A percentile compares a stretch with the other conserved stretches of the same genome.
Evolutionary conservation across 2,113 vertebrate genomes (phyloP).

Genomic region (Telmatochromis brachygnathus): DNA sequence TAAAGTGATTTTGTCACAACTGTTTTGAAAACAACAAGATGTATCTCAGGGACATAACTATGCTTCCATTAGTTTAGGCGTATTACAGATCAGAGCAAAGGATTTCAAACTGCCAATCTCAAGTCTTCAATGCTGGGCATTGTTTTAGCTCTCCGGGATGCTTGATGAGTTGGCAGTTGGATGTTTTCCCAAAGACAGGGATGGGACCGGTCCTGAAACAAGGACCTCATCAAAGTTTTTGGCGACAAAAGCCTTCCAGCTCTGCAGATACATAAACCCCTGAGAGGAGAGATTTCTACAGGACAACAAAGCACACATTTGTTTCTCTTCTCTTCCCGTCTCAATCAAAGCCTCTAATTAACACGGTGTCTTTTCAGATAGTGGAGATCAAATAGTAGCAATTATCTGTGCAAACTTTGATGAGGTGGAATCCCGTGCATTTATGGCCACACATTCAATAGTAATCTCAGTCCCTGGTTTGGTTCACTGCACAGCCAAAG

Average conservation of each 20-base stretch:
- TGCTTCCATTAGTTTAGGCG: background rate
- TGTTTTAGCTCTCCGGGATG: constrained; percentile 28
- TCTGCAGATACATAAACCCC: constrained; percentile 23
- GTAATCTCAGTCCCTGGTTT: constrained; percentile 24
- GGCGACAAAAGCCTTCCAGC: background rate
- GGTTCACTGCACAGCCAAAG: constrained; percentile 45
- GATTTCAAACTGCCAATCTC: background rate
- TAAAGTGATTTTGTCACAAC: background rate
- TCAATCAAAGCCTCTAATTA: constrained; percentile 68
- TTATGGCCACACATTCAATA: constrained; percentile 50
- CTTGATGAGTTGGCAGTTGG: constrained; percentile 11
- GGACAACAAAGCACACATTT: constrained; percentile 64
- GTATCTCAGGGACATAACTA: background rate
- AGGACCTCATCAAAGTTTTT: constrained; percentile 40
- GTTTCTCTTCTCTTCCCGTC: constrained; percentile 26
- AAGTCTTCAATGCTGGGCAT: constrained; percentile 3
- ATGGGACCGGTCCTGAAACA: constrained; percentile 15
- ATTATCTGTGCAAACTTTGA: constrained; percentile 67
- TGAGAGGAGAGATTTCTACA: constrained; percentile 27
- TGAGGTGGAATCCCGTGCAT: constrained; percentile 50
- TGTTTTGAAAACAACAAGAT: background rate
- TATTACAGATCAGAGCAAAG: background rate
- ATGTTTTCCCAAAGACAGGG: constrained; percentile 34
- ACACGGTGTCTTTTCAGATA: constrained; percentile 52
- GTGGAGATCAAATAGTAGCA: constrained; percentile 56